A percentile compares a stretch with the other conserved stretches of the same genome.
These are phyloP conservation scores for Sebastes fasciatus DNA, from an alignment of 2,113 vertebrate genomes.

Conservation along the genomic window DNA sequence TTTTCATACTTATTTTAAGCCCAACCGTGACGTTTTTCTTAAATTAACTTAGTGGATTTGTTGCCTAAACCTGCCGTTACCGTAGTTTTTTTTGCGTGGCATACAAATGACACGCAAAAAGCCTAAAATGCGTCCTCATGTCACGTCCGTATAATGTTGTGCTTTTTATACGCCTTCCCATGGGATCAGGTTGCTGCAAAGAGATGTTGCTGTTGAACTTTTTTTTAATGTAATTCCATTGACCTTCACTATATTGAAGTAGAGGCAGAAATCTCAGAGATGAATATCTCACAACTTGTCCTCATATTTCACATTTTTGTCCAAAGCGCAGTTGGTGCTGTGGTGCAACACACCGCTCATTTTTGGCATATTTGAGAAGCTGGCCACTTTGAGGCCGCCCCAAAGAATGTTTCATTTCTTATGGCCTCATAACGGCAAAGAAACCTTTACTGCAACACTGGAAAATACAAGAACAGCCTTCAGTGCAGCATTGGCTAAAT, in stretches of 20 bases:
- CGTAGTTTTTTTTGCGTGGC: too few species aligned
- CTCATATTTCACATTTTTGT: background rate
- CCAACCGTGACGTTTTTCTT: too few species aligned
- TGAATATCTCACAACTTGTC: background rate
- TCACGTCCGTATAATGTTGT: too few species aligned
- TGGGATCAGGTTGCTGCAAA: background rate
- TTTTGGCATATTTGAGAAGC: background rate
- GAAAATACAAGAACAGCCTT: background rate
- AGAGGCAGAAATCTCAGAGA: too few species aligned
- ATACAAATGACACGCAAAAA: too few species aligned
- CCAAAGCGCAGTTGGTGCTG: background rate
- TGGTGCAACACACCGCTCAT: background rate
- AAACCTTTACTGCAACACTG: background rate
- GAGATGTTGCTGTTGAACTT: background rate
- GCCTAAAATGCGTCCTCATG: too few species aligned
- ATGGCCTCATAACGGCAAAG: background rate
- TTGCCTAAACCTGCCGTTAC: too few species aligned
- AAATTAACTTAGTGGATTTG: too few species aligned
- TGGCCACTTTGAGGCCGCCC: too few species aligned
- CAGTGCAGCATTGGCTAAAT: background rate
- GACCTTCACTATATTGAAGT: background rate
- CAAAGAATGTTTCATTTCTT: background rate
- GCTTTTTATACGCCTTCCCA: too few species aligned
- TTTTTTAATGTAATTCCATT: background rate
- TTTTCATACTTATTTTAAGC: too few species aligned